phyloP scores from a whole-genome alignment of 2,888 invertebrate species.

The Heliconius hortense region DNA sequence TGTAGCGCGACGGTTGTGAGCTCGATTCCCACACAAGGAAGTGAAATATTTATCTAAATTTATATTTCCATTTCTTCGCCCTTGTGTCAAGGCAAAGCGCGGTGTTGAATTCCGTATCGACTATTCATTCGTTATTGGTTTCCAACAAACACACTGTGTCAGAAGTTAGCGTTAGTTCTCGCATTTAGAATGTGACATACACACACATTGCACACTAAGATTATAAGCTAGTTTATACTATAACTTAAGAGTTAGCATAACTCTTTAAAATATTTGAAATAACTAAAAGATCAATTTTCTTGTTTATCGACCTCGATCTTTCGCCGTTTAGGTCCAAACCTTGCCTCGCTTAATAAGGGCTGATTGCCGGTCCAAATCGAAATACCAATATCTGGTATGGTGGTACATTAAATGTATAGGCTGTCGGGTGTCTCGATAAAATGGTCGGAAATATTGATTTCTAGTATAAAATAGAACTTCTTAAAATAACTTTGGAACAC shows the following conservation, averaged over 20 bases:
- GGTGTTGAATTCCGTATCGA: neutral
- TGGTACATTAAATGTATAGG: slow-evolving; percentile 9
- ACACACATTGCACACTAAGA: no score
- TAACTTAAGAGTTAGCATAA: neutral
- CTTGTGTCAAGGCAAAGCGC: neutral
- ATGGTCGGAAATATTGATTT: slow-evolving; percentile 8
- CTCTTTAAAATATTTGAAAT: slow-evolving; percentile 6
- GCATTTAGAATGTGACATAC: no score
- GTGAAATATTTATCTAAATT: no score
- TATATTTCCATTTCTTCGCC: neutral
- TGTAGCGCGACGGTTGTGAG: neutral
- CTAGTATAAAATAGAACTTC: slow-evolving; percentile 18
- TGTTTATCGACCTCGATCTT: slow-evolving; percentile 41
- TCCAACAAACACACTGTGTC: no score
- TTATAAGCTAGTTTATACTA: no score
- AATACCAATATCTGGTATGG: slow-evolving; percentile 44
- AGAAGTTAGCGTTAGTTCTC: no score
- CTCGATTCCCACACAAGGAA: neutral
- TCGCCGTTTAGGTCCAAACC: slow-evolving; percentile 50
- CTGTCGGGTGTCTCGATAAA: neutral
- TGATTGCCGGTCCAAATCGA: slow-evolving; percentile 46
- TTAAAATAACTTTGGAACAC: slow-evolving; percentile 22
- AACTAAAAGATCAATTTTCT: slow-evolving; percentile 16
- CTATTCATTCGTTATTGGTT: no score
- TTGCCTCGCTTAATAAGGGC: slow-evolving; percentile 62